Evolutionary conservation across 2,113 vertebrate genomes (phyloP).

Genomic region (Elgaria multicarinata): DNA sequence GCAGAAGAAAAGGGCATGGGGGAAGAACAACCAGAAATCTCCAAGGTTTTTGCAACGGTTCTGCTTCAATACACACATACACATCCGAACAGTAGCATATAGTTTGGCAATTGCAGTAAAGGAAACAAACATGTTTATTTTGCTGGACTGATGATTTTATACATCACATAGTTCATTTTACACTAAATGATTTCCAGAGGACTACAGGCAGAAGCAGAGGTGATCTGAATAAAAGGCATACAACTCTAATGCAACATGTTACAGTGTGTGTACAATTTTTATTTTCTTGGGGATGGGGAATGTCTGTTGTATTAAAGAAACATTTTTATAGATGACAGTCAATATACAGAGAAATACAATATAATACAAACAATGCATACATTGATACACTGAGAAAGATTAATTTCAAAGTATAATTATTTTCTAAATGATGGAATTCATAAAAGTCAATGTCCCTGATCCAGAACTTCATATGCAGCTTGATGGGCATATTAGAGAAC

Average conservation of each 20-base stretch:
- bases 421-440: background rate
- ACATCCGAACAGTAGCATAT: accelerated
- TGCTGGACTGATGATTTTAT: conserved; percentile 12
- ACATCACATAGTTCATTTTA: background rate
- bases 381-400: background rate
- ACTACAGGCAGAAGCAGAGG: background rate
- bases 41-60: conserved; percentile 16
- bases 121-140: background rate
- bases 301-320: conserved; percentile 24
- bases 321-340: background rate
- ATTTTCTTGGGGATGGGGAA: conserved; percentile 29
- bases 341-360: conserved; percentile 15
- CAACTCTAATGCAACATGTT: conserved; percentile 34
- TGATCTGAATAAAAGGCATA: background rate
- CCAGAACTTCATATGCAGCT: background rate
- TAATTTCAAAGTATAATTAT: background rate
- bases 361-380: background rate
- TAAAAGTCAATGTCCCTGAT: too few relatives aligned
- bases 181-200: accelerated
- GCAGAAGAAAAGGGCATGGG: background rate
- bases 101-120: conserved; percentile 36
- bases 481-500: background rate
- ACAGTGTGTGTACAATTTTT: conserved; percentile 44
- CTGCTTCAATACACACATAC: background rate
- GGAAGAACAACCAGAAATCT: background rate